Percentiles rank a stretch among this genome's conserved stretches.
These are phyloP conservation scores for Enteromius radiatus DNA, from an alignment of 2,797 vertebrate species.

Conservation along the genomic window DNA sequence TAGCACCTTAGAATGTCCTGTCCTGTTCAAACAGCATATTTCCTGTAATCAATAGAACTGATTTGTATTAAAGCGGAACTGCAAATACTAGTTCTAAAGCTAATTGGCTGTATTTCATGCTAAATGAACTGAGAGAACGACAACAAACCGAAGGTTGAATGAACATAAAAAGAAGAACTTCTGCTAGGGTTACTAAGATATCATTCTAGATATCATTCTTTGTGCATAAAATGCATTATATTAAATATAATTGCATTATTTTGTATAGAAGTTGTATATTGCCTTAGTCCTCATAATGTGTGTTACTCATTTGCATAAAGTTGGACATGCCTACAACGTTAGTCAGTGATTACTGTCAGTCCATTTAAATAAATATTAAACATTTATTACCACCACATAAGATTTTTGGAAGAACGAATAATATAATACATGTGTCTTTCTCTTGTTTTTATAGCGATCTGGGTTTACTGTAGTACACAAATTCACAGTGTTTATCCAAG, in stretches of 20 bases:
- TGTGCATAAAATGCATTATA: background rate
- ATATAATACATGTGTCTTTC: background rate
- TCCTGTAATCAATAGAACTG: conserved; percentile 26
- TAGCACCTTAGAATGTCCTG: background rate
- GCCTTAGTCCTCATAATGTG: background rate
- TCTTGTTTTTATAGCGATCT: background rate
- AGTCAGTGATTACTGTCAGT: background rate
- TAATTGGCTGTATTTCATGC: background rate
- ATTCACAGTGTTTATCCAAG: background rate
- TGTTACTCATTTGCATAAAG: background rate
- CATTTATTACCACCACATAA: no score
- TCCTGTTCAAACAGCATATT: conserved; percentile 12
- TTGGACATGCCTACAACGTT: background rate
- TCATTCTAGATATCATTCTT: background rate
- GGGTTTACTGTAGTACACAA: background rate
- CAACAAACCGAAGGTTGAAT: background rate
- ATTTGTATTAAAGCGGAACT: background rate
- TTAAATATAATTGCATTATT: background rate
- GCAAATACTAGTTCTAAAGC: background rate
- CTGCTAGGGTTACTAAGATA: background rate
- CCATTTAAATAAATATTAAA: background rate
- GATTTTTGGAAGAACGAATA: background rate
- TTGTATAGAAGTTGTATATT: background rate
- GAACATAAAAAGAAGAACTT: background rate
- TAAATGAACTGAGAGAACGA: background rate